These are phyloP conservation scores for Sphinx pinastri DNA, from an alignment of 2,888 invertebrate genomes.

Conservation along the genomic window DNA sequence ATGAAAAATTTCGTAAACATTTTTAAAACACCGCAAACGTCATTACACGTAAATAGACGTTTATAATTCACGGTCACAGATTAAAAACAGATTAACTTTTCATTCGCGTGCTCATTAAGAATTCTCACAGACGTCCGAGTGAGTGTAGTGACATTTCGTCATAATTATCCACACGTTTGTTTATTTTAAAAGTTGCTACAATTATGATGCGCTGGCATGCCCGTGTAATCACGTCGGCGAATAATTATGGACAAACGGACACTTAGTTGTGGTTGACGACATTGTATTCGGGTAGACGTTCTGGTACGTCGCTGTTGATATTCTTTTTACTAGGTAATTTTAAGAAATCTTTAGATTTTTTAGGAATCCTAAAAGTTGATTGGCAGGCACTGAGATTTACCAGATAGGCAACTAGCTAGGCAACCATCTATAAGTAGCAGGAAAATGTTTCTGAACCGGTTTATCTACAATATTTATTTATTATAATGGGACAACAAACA, in stretches of 20 bases:
- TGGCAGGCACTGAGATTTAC: too few species aligned
- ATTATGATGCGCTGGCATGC: slow-evolving; percentile 35
- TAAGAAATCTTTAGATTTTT: too few species aligned
- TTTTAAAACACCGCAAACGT: not conserved
- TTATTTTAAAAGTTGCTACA: slow-evolving; percentile 36
- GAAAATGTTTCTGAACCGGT: too few species aligned
- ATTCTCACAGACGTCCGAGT: slow-evolving; percentile 2
- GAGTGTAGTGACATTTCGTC: slow-evolving; percentile 59
- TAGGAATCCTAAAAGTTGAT: too few species aligned
- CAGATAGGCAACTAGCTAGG: too few species aligned
- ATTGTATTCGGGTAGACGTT: too few species aligned
- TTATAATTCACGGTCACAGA: slow-evolving; percentile 13
- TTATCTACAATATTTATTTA: too few species aligned
- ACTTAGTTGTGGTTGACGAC: not conserved
- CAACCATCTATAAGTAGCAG: too few species aligned
- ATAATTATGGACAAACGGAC: slow-evolving; percentile 10
- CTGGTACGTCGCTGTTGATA: too few species aligned
- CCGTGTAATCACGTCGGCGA: slow-evolving; percentile 31
- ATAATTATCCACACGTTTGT: slow-evolving; percentile 49
- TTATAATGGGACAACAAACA: too few species aligned
- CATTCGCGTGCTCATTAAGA: slow-evolving; percentile 12
- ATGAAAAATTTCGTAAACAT: not conserved
- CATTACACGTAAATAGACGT: not conserved
- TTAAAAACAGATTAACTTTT: slow-evolving; percentile 35
- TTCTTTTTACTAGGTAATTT: too few species aligned